Evolutionary conservation across 2,888 invertebrate genomes (phyloP), one percentile per base, ranked within the genome.

Genomic region (Ormyrus labotus): DNA sequence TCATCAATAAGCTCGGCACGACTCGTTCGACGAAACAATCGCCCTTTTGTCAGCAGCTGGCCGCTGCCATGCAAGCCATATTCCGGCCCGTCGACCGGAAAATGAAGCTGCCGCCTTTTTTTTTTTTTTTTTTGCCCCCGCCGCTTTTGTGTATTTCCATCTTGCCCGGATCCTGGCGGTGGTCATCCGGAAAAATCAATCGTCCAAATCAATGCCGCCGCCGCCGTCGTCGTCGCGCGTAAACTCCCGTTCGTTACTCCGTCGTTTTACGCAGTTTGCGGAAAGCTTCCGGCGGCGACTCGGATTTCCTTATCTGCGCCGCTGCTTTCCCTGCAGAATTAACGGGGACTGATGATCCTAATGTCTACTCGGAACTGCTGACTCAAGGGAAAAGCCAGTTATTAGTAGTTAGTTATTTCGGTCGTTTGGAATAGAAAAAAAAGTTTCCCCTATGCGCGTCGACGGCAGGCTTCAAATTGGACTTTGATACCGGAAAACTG

Each of bases 131-230:
- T 4, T n/a, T 0, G 45, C 11, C 10, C 11, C 9, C 1, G 19
- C 19, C 19, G 11, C 57, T 10, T 6, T 70, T 6, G 45, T 8
- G 10, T 58, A 53, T 53, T 63, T 78, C 45, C 45, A 69, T 70
- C 53, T 53, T 9, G 11, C 2, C 19, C 47, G 47, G 11, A 48
- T 19, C 19, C 58, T 53, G 65, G 65, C 68, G 45, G 64, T 64
- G 70, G 58, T 71, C 65, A 70, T 60, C 70, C 75, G 75, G 69
- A 76, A 80, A 76, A 76, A 61, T 58, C 71, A 67, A 76, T 71
- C 67, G 58, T 55, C 63, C 57, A 45, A 13, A 78, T 78, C 65
- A 60, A 60, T 58, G 50, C n/a, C 13, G 47, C 47, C n/a, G 19
- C 50, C 47, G 6, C 45, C n/a, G 13, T 13, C 50, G 19, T 19